Percentiles rank a stretch among this genome's conserved stretches.
phyloP scores from a whole-genome alignment of 2,113 vertebrate genomes.

The Pseudorectes ferrugineus region DNA sequence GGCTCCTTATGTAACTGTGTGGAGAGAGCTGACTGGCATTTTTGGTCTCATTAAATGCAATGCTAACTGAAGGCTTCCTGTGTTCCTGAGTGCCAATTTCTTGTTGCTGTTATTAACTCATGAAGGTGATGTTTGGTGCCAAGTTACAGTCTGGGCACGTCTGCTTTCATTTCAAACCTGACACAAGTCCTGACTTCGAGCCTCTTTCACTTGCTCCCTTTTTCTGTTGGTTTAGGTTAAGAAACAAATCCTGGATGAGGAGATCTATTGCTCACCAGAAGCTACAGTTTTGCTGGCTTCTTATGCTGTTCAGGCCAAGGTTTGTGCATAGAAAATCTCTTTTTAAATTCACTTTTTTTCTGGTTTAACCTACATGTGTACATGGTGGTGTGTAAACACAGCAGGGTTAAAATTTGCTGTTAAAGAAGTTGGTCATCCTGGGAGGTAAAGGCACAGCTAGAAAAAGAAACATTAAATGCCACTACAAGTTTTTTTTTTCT shows the following conservation, averaged over 20 bases:
- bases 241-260: constrained; percentile 92
- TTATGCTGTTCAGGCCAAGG: constrained; percentile 93
- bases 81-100: neutral
- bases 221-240: constrained; percentile 78
- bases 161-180: neutral
- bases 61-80: neutral
- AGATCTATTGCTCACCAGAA: constrained; percentile 92
- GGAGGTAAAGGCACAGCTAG: neutral
- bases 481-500: neutral
- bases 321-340: constrained; percentile 38
- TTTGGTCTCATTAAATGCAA: neutral
- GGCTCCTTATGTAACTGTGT: neutral
- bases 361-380: neutral
- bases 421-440: neutral
- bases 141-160: constrained; percentile 5
- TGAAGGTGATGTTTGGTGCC: neutral
- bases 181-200: neutral
- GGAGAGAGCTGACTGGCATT: neutral
- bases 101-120: neutral
- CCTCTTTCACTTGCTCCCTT: neutral
- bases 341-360: neutral
- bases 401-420: neutral
- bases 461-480: neutral
- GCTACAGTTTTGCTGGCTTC: constrained; percentile 89
- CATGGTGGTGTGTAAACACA: neutral